Evolutionary conservation across 2,888 invertebrate genomes (phyloP), one percentile per base, ranked within the genome.

Genomic region (Crossocerus cetratus): DNA sequence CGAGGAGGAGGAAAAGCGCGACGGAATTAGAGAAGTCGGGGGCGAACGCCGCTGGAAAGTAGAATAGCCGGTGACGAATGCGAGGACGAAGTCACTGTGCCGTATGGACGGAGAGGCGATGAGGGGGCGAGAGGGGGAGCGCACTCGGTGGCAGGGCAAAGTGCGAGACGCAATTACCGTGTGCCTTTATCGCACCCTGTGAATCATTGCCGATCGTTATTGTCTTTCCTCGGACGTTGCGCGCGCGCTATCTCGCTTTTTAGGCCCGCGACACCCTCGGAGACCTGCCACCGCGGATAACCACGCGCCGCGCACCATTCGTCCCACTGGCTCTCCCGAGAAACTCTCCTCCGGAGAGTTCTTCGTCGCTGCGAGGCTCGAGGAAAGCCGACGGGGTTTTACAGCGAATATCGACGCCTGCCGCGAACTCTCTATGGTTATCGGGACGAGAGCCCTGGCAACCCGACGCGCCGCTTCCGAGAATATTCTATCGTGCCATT

Each of bases 141-240:
- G 49, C 18, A 54, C 44, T 65, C 22, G 56, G n/a, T 66, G 59
- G 70, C 68, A 72, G 82, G 83, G 83, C 87, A 88, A 89, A 89
- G 88, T 88, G 84, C 85, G 84, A 86, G 83, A 74, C 88, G 89
- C 87, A 88, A 86, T 89, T 88, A 87, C 86, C 81, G 86, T 86
- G 82, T 65, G 69, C 83, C 80, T 86, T 88, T 89, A 88, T 88
- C 87, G 85, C 85, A 80, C 78, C 80, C 72, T 74, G 79, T 89
- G 89, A 89, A 87, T 89, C 89, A 88, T 83, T 58, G n/a, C 65
- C 66, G 77, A 84, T 84, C 86, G 78, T 86, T 86, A 86, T 83
- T 86, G 84, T 84, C 85, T 84, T 84, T 84, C 85, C 83, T 68
- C 57, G 77, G 55, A 69, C 71, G 61, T 80, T 77, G 68, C 45